phyloP scores from a whole-genome alignment of 2,888 invertebrate genomes.

The Molanna angustata region DNA sequence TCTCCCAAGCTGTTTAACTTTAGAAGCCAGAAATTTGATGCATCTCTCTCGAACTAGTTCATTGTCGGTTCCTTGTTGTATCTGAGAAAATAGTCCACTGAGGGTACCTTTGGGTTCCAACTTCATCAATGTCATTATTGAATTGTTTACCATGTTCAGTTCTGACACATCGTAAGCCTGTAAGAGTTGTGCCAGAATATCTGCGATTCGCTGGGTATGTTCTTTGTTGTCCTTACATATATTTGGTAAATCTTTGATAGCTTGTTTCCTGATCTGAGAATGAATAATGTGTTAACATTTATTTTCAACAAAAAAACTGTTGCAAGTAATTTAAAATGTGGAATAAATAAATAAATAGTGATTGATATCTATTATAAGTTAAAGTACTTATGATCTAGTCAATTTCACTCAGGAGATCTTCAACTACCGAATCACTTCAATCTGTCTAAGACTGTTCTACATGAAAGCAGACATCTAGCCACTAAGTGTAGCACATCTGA shows the following conservation, averaged over 20 bases:
- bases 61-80: constrained; percentile 51
- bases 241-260: constrained; percentile 85
- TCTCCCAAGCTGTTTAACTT: constrained; percentile 75
- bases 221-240: constrained; percentile 84
- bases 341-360: too few species aligned
- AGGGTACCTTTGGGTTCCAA: constrained; percentile 66
- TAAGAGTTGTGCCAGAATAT: constrained; percentile 87
- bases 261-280: constrained; percentile 85
- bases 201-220: constrained; percentile 82
- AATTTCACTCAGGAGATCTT: too few species aligned
- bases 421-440: too few species aligned
- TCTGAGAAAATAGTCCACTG: constrained; percentile 56
- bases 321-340: too few species aligned
- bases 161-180: constrained; percentile 85
- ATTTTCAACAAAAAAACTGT: too few species aligned
- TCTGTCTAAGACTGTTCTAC: too few species aligned
- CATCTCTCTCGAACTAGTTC: constrained; percentile 81
- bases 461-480: too few species aligned
- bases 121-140: constrained; percentile 74
- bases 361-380: too few species aligned
- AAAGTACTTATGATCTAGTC: too few species aligned
- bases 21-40: constrained; percentile 82
- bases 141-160: constrained; percentile 78
- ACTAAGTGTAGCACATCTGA: too few species aligned
- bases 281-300: too few species aligned